Conservation (phyloP, 2,113 vertebrate species). For the Cynopterus brachyotis region DNA sequence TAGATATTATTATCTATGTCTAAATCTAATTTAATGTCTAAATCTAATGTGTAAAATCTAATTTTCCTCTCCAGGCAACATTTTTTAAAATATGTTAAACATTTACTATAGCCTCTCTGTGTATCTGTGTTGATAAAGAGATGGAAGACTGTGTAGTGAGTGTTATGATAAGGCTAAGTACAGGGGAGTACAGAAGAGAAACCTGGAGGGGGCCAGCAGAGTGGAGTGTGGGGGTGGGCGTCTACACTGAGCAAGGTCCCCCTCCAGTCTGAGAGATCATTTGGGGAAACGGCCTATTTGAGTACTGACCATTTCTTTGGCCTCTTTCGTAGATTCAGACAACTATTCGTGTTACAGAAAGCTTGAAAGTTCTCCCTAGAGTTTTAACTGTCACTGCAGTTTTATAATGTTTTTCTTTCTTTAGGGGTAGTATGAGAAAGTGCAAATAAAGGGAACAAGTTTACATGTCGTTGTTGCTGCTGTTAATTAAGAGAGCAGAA, state of each 20-base stretch:
- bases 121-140: neutral
- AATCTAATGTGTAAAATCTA: too few relatives aligned
- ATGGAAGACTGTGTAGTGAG: neutral
- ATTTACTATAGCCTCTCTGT: neutral
- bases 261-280: neutral
- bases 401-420: neutral
- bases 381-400: neutral
- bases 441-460: neutral
- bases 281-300: neutral
- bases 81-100: neutral
- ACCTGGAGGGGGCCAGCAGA: accelerated
- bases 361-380: neutral
- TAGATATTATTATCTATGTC: too few relatives aligned
- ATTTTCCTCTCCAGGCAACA: neutral
- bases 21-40: too few relatives aligned
- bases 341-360: neutral
- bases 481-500: neutral
- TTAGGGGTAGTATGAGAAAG: neutral
- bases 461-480: accelerated
- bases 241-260: neutral
- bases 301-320: neutral
- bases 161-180: neutral
- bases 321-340: neutral
- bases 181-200: neutral
- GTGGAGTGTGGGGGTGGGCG: accelerated